phyloP scores from a whole-genome alignment of 1,140 invertebrate species.

The Phymorhynchus buccinoides region DNA sequence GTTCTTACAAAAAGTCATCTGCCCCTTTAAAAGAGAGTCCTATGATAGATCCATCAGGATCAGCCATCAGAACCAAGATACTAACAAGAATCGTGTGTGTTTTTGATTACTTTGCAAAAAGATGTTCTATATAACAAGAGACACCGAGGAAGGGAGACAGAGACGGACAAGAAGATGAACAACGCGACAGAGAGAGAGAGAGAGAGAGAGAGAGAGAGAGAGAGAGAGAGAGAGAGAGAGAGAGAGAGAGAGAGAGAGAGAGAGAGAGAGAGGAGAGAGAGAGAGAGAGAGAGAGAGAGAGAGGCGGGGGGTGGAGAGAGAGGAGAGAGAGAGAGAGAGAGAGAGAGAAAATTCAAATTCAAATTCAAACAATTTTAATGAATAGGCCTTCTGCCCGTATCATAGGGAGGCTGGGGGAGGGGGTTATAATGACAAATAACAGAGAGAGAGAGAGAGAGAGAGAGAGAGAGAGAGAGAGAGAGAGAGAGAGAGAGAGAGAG shows the following conservation, averaged over 20 bases:
- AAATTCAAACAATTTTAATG: too few relatives aligned
- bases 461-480: neutral
- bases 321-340: neutral
- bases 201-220: neutral
- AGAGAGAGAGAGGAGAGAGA: neutral
- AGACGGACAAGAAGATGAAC: too few relatives aligned
- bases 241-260: neutral
- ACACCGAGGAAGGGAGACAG: neutral
- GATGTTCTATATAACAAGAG: neutral
- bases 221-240: neutral
- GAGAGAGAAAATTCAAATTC: too few relatives aligned
- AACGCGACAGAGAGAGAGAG: neutral
- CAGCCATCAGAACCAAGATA: neutral
- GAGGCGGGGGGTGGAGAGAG: neutral
- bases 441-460: neutral
- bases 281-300: neutral
- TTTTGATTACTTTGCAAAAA: neutral
- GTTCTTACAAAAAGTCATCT: too few relatives aligned
- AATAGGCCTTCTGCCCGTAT: too few relatives aligned
- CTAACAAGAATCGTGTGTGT: neutral
- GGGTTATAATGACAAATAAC: neutral
- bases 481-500: neutral
- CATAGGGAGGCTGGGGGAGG: neutral
- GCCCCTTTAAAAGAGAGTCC: neutral
- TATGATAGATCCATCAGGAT: neutral